phyloP scores from a whole-genome alignment of 2,113 vertebrate genomes.

The Lycaon pictus region DNA sequence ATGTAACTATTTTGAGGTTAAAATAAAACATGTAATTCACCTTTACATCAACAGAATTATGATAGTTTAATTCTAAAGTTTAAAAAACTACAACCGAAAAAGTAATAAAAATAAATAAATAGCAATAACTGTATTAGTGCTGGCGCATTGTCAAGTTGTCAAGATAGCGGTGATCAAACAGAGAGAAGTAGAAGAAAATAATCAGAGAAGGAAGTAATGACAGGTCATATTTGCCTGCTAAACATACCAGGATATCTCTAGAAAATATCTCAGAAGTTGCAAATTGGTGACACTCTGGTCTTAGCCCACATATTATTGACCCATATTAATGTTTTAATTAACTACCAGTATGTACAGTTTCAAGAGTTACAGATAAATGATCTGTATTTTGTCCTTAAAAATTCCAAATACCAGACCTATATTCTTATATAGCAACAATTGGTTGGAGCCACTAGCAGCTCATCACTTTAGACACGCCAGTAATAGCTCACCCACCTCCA shows the following conservation, averaged over 20 bases:
- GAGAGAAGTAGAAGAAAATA: not conserved
- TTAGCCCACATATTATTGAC: not conserved
- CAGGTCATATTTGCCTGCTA: slow-evolving; percentile 8
- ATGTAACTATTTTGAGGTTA: slow-evolving; percentile 38
- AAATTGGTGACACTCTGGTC: not conserved
- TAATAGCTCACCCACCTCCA: not conserved
- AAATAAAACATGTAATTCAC: slow-evolving; percentile 18
- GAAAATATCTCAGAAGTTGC: not conserved
- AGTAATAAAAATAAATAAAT: not conserved
- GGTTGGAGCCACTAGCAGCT: not conserved
- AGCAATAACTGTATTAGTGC: not conserved
- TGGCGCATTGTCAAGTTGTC: not conserved
- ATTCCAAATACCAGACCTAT: not conserved
- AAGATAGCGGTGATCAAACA: not conserved
- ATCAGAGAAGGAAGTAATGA: slow-evolving; percentile 29
- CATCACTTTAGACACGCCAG: not conserved
- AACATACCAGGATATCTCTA: not conserved
- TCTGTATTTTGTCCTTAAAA: not conserved
- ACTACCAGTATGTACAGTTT: not conserved
- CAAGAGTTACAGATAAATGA: not conserved
- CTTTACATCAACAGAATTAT: not conserved
- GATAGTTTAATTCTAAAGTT: not conserved
- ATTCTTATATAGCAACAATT: not conserved
- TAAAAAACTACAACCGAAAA: not conserved
- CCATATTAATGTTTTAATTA: not conserved